phyloP scores from a whole-genome alignment of 2,797 vertebrate species.

The Lutjanus campechanus region DNA sequence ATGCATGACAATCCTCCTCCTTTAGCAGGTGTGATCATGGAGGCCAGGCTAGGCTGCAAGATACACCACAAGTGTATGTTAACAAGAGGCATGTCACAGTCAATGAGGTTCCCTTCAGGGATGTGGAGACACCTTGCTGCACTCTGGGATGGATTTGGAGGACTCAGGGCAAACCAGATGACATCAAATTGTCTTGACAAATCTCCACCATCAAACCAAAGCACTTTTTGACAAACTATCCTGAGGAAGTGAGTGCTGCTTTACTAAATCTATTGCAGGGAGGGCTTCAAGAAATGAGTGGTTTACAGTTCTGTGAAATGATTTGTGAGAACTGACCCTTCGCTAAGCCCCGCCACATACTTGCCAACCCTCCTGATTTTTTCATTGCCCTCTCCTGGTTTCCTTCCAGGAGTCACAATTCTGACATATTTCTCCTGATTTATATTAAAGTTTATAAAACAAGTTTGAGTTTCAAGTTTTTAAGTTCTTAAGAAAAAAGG shows the following conservation, averaged over 20 bases:
- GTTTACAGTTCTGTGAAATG: neutral
- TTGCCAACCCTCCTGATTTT: too few relatives aligned
- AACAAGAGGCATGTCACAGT: slow-evolving; percentile 15
- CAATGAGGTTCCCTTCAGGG: neutral
- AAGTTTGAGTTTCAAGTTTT: too few relatives aligned
- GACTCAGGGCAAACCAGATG: slow-evolving; percentile 9
- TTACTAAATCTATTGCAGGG: neutral
- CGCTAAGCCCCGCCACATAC: too few relatives aligned
- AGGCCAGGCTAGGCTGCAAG: slow-evolving; percentile 9
- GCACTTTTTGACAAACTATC: neutral
- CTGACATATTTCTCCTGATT: too few relatives aligned
- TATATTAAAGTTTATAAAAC: too few relatives aligned
- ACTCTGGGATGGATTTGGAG: neutral
- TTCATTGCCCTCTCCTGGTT: too few relatives aligned
- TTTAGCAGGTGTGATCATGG: slow-evolving; percentile 12
- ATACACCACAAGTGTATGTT: neutral
- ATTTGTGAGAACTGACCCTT: neutral
- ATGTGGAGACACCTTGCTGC: slow-evolving; percentile 6
- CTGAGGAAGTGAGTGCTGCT: too few relatives aligned
- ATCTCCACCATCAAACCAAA: neutral
- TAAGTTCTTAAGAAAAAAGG: too few relatives aligned
- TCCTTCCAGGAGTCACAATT: too few relatives aligned
- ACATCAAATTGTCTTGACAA: slow-evolving; percentile 23
- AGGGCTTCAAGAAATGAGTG: neutral
- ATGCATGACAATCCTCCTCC: slow-evolving; percentile 1